A percentile compares a stretch with the other conserved stretches of the same genome.
Conservation (phyloP, 2,113 vertebrate genomes). For the Ovibos moschatus region DNA sequence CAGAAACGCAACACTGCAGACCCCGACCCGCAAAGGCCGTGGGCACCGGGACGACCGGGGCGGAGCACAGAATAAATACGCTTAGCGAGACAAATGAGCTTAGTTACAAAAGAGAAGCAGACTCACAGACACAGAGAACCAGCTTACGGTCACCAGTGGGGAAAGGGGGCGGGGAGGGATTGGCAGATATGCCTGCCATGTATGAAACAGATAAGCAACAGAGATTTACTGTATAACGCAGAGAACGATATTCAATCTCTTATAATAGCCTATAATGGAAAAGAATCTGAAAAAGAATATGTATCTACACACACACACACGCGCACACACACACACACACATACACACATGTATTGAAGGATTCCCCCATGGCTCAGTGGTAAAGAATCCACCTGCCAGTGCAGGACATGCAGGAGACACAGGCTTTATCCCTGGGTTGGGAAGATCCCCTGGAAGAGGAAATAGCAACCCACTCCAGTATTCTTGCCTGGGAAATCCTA, state of each 20-base stretch:
- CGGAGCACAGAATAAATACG: not conserved
- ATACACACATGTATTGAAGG: not conserved
- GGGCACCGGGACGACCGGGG: not conserved
- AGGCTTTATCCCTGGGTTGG: not conserved
- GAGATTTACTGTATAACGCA: not conserved
- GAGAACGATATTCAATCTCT: not conserved
- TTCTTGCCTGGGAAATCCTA: not conserved
- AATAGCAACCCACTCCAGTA: not conserved
- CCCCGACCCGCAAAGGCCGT: not conserved
- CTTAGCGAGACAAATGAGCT: not conserved
- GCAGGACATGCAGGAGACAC: not conserved
- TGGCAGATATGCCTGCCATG: not conserved
- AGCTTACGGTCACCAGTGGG: not conserved
- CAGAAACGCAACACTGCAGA: not conserved
- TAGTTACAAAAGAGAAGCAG: not conserved
- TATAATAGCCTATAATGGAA: not conserved
- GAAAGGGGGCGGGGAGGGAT: not conserved
- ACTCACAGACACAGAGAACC: not conserved
- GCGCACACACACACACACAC: not conserved
- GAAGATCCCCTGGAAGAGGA: not conserved
- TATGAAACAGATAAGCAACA: not conserved
- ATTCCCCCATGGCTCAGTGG: not conserved
- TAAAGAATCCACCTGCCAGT: not conserved
- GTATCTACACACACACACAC: fast-evolving
- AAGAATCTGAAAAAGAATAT: not conserved